phyloP scores from a whole-genome alignment of 2,888 invertebrate species.

The Epinotia bilunana region DNA sequence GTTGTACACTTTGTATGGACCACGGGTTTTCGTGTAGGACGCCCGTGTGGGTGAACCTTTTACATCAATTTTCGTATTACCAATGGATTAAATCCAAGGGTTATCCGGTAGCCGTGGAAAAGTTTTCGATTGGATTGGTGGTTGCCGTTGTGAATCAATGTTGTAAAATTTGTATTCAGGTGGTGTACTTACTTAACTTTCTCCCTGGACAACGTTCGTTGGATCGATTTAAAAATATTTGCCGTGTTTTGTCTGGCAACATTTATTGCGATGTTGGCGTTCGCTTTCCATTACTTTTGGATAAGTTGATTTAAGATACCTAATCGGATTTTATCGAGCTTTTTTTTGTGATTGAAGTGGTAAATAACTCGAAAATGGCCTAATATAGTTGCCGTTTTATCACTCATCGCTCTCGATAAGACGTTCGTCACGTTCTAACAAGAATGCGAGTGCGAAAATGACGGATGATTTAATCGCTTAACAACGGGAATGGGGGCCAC shows the following conservation, averaged over 20 bases:
- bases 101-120: constrained; percentile 68
- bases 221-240: constrained; percentile 71
- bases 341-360: constrained; percentile 30
- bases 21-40: constrained; percentile 61
- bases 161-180: constrained; percentile 81
- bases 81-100: constrained; percentile 82
- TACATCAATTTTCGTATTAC: constrained; percentile 84
- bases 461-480: too few species aligned
- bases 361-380: constrained; percentile 22
- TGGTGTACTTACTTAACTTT: constrained; percentile 67
- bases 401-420: too few species aligned
- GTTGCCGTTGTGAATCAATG: constrained; percentile 78
- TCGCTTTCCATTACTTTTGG: constrained; percentile 36
- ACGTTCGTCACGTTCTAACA: too few species aligned
- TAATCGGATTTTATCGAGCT: constrained; percentile 34
- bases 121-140: constrained; percentile 78
- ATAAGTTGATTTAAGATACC: constrained; percentile 39
- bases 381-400: too few species aligned
- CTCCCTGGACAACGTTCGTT: constrained; percentile 65
- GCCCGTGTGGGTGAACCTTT: constrained; percentile 71
- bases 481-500: too few species aligned
- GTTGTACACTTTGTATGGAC: constrained; percentile 74
- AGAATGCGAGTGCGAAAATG: too few species aligned
- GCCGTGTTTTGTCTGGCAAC: constrained; percentile 44
- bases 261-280: constrained; percentile 36